These are phyloP conservation scores for Pycnomerus fuliginosus DNA, from an alignment of 2,888 invertebrate genomes.

Conservation along the genomic window DNA sequence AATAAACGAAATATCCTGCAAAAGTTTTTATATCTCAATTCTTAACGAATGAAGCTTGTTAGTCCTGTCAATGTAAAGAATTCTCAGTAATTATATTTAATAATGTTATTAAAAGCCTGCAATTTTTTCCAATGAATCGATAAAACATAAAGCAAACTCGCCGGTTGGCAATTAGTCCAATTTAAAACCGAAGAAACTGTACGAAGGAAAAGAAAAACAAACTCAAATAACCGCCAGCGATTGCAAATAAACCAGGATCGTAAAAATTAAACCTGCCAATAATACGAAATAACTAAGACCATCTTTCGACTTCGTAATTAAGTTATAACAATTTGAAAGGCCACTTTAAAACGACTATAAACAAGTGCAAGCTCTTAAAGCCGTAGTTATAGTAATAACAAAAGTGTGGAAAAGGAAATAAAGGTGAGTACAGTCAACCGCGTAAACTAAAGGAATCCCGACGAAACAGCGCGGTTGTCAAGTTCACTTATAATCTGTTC, in stretches of 20 bases:
- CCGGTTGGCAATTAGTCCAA: constrained; percentile 12
- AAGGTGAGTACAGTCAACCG: constrained; percentile 38
- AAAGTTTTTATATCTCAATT: too few species aligned
- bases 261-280: constrained; percentile 29
- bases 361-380: constrained; percentile 51
- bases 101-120: constrained; percentile 6
- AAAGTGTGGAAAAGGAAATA: constrained; percentile 47
- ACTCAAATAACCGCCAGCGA: too few species aligned
- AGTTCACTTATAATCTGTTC: too few species aligned
- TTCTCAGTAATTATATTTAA: constrained; percentile 11
- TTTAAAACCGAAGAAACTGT: constrained; percentile 6
- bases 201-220: constrained; percentile 7
- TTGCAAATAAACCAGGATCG: constrained; percentile 17
- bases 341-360: constrained; percentile 50
- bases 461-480: too few species aligned
- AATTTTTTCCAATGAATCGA: constrained; percentile 9
- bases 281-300: constrained; percentile 30
- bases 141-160: neutral
- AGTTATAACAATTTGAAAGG: constrained; percentile 52
- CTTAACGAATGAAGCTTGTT: too few species aligned
- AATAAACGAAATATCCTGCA: too few species aligned
- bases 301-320: constrained; percentile 42
- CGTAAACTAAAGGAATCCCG: too few species aligned
- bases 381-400: constrained; percentile 49
- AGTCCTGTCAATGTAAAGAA: too few species aligned